Base-by-base conservation (phyloP, 2,888 invertebrate genomes). In the Caenorhabditis doughertyi region DNA sequence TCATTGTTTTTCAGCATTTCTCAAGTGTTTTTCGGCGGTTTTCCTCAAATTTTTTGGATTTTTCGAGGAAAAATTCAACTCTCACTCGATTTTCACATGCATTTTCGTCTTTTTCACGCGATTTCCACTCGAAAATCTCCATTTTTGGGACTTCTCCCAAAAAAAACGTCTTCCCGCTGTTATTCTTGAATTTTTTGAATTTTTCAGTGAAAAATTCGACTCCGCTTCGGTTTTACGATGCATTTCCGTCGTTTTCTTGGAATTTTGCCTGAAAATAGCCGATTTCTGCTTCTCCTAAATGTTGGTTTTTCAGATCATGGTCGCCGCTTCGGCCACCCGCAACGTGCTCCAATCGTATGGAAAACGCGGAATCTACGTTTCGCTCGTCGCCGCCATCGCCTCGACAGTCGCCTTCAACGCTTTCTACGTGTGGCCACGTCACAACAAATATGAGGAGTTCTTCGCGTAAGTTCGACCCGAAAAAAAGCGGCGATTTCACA, bases 401-500 rank as follows among this genome's bases (percentile, higher is more conserved):
- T 65, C 88, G 39, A 89, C 89, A 9, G 83, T 79, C 49, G 67
- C 76, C 42, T 86, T 86, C 85, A 87, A 84, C 85, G 85, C 87
- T 60, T 81, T 79, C 80, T 89, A 89, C 83, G 89, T 89, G 21
- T 84, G 88, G 84, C 88, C 88, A 32, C 89, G 89, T 53, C 88
- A 88, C 79, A 79, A 86, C 71, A 84, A 77, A 23, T 89, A 89
- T 79, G 89, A 89, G 71, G 84, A 85, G 64, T 89, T 85, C 82
- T 89, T 87, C 81, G 83, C 83, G 89, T 89, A 35, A 83, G 88
- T 84, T 32, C n/a, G 39, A 35, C 5, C 0, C 3, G 7, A 21
- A 55, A 55, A 55, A 51, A 49, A 1, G 21, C 27, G 47, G 25
- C 5, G 4, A 7, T 16, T 53, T 51, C 0, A 4, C 35, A 29